Percentiles rank a stretch among this genome's conserved stretches.
Evolutionary conservation across 1,140 invertebrate species (phyloP).

Genomic region (Leptestheria dahalacensis): DNA sequence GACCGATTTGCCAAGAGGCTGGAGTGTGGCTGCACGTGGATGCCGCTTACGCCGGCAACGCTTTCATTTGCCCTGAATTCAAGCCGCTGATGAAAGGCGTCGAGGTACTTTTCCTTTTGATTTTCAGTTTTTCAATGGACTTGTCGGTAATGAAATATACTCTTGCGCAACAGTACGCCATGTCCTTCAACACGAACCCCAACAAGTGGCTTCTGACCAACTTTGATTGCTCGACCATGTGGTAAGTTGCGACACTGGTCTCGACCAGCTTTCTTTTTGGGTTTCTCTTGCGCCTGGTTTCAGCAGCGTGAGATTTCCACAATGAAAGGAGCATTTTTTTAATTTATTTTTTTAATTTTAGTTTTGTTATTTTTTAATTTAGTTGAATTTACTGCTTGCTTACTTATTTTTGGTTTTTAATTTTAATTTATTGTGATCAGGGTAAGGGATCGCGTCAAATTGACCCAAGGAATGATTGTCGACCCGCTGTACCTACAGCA

Average conservation of each 20-base stretch:
- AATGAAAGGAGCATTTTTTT: not conserved
- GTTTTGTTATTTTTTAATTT: slow-evolving; percentile 7
- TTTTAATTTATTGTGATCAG: slow-evolving; percentile 24
- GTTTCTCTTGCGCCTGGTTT: not conserved
- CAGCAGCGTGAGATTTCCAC: slow-evolving; percentile 1
- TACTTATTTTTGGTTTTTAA: slow-evolving; percentile 9
- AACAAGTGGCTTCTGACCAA: slow-evolving; percentile 96
- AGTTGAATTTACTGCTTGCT: slow-evolving; percentile 4
- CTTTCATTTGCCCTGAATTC: slow-evolving; percentile 84
- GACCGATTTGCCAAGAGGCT: slow-evolving; percentile 56
- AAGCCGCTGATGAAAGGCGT: slow-evolving; percentile 61
- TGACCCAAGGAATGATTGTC: slow-evolving; percentile 86
- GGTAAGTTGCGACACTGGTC: slow-evolving; percentile 52
- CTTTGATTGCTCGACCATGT: slow-evolving; percentile 93
- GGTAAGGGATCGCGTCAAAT: slow-evolving; percentile 69
- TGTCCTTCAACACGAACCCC: slow-evolving; percentile 95
- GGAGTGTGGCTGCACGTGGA: slow-evolving; percentile 76
- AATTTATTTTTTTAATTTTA: slow-evolving; percentile 8
- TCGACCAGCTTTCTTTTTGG: not conserved
- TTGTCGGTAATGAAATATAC: too few relatives aligned
- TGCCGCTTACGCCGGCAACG: slow-evolving; percentile 66
- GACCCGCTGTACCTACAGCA: slow-evolving; percentile 97
- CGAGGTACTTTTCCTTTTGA: slow-evolving; percentile 40
- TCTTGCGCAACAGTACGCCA: slow-evolving; percentile 48
- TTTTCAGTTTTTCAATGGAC: slow-evolving; percentile 16